These are phyloP conservation scores for Taenioides sp. DNA, from an alignment of 2,797 vertebrate genomes.

Conservation along the genomic window DNA sequence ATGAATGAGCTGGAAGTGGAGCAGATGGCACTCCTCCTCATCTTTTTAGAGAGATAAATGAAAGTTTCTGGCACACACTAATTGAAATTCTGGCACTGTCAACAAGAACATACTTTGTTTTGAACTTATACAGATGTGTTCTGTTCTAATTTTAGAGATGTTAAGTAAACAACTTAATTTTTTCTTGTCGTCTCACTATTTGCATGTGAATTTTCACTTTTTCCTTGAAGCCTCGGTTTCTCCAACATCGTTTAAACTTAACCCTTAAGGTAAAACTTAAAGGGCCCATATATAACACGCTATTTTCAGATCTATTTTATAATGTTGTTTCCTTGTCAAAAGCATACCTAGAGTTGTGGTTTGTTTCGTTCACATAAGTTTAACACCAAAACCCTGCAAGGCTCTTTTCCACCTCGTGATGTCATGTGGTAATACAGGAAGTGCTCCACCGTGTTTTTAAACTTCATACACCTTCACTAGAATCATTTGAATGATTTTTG, in stretches of 20 bases:
- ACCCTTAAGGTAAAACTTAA: too few relatives aligned
- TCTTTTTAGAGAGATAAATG: conserved; percentile 10
- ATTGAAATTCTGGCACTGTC: conserved; percentile 8
- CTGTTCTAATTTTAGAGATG: conserved; percentile 3
- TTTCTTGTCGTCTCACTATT: neutral
- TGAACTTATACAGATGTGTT: conserved; percentile 1
- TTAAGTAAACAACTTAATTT: neutral
- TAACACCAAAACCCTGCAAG: too few relatives aligned
- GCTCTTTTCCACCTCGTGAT: too few relatives aligned
- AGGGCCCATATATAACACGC: too few relatives aligned
- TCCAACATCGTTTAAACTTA: neutral
- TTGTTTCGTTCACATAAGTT: too few relatives aligned
- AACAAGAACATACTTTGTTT: conserved; percentile 8
- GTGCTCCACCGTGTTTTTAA: too few relatives aligned
- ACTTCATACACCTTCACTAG: too few relatives aligned
- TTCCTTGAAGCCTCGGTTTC: neutral
- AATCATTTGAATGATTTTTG: too few relatives aligned
- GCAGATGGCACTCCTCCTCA: conserved; percentile 6
- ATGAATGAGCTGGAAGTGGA: conserved; percentile 7
- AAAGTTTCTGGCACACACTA: conserved; percentile 9
- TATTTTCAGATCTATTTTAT: too few relatives aligned
- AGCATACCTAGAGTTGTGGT: too few relatives aligned
- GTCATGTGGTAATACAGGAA: too few relatives aligned
- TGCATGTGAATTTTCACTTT: neutral
- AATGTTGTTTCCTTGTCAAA: too few relatives aligned